These are phyloP conservation scores for Notocelia uddmanniana DNA, from an alignment of 2,888 invertebrate species.

Conservation along the genomic window DNA sequence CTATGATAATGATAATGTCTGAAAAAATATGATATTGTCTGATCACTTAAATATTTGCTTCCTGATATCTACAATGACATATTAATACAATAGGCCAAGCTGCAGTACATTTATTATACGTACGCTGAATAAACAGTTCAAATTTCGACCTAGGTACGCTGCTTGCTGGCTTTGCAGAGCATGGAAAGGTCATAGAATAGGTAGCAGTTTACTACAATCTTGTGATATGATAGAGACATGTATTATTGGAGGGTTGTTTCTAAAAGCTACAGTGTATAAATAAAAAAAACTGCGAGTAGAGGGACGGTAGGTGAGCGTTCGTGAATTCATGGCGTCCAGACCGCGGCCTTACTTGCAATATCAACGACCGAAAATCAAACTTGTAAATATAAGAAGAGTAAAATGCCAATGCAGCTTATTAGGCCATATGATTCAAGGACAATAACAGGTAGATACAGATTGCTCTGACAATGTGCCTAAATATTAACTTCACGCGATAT, in stretches of 20 bases:
- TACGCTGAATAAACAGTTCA: background rate
- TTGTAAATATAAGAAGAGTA: background rate
- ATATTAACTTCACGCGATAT: background rate
- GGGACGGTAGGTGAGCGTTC: no score
- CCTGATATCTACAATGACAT: slow-evolving; percentile 52
- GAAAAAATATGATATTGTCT: no score
- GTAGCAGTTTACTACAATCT: background rate
- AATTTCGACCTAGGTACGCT: slow-evolving; percentile 1
- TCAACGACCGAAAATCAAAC: background rate
- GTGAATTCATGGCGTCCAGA: no score
- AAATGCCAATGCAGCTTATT: background rate
- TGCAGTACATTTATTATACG: background rate
- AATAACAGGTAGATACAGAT: background rate
- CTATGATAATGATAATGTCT: slow-evolving; percentile 61
- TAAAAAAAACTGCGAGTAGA: no score
- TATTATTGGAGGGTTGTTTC: background rate
- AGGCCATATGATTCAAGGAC: background rate
- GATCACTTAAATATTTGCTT: slow-evolving; percentile 57
- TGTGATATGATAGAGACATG: background rate
- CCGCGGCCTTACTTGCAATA: background rate
- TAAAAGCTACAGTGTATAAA: background rate
- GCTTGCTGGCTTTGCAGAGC: background rate
- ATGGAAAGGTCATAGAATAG: slow-evolving; percentile 1
- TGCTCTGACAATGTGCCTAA: background rate
- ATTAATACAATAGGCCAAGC: slow-evolving; percentile 45